Conservation (phyloP, 2,888 invertebrate species). For the Rhabditoides inermis region DNA sequence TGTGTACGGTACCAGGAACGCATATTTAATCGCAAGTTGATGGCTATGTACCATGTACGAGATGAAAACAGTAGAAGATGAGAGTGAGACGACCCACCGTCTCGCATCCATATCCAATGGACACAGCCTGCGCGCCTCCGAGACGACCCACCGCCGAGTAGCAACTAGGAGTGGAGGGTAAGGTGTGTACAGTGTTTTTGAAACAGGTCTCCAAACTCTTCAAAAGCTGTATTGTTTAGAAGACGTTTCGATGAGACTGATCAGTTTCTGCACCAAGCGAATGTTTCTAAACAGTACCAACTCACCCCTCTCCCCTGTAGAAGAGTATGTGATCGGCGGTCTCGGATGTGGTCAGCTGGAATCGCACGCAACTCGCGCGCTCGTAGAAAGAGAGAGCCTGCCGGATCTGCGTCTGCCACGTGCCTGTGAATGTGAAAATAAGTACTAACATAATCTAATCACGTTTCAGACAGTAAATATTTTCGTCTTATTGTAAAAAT, state of each 20-base stretch:
- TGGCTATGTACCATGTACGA: background rate
- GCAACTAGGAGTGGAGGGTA: slow-evolving; percentile 21
- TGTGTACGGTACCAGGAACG: too few relatives aligned
- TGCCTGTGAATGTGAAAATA: slow-evolving; percentile 8
- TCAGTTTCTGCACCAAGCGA: too few relatives aligned
- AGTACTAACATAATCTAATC: background rate
- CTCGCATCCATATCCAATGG: slow-evolving; percentile 36
- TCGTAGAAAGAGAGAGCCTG: slow-evolving; percentile 34
- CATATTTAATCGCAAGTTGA: too few relatives aligned
- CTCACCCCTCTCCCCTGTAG: slow-evolving; percentile 23
- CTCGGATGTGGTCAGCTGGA: slow-evolving; percentile 20
- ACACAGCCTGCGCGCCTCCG: slow-evolving; percentile 33
- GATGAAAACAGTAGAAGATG: background rate
- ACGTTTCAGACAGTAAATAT: too few relatives aligned
- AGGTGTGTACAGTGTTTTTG: background rate
- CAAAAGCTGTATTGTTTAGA: background rate
- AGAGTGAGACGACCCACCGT: slow-evolving; percentile 15
- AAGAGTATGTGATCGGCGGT: slow-evolving; percentile 23
- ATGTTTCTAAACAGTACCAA: background rate
- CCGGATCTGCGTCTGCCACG: slow-evolving; percentile 31
- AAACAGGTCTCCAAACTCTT: background rate
- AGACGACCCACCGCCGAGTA: slow-evolving; percentile 34
- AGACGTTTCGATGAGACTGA: background rate
- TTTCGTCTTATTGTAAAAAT: too few relatives aligned
- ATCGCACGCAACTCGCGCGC: slow-evolving; percentile 39